Base-by-base conservation (phyloP, 2,888 invertebrate genomes). In the Spodoptera littoralis region DNA sequence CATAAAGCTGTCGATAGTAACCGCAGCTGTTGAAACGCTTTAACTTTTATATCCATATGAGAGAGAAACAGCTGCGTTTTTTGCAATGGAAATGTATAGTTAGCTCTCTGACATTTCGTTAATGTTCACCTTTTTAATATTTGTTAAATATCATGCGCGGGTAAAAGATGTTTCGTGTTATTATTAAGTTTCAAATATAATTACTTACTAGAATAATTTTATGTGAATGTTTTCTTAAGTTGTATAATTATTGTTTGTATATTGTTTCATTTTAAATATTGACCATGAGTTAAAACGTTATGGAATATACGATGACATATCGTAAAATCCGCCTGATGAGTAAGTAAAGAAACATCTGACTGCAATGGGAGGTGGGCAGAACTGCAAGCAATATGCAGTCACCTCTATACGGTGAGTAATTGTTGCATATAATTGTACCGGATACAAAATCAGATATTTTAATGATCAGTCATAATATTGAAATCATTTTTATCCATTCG, bases 11-110 rank as follows among this genome's bases (percentile, higher is more conserved):
- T 78, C 68, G 56, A 51, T 67, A 64, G 41, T 49, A 48, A 36
- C 48, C 46, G 63, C 68, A 73, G 64, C 65, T 70, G 65, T 72
- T 54, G 57, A 66, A 66, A 72, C 36, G 43, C 60, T 68, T 70
- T 64, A 66, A 67, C 54, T 65, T 70, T 63, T 59, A 57, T 53
- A 62, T 55, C 44, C 61, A 53, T 67, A 56, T 6, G 66, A 50
- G 47, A 57, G 41, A 65, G 22, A 62, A 61, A 66, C 76, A 77
- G 73, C 76, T 77, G 76, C 76, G 58, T 75, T 69, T 77, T 54
- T 59, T 66, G 45, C 48, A 66, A 58, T 59, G 52, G 22, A 54
- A 65, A 60, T 61, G 54, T 59, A 53, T 43, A 50, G 58, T 68
- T 61, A 70, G 30, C 42, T 53, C 51, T 48, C 48, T 75, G 72